These are phyloP conservation scores for Cataglyphis altisquamis DNA, from an alignment of 2,888 invertebrate species.

Conservation along the genomic window DNA sequence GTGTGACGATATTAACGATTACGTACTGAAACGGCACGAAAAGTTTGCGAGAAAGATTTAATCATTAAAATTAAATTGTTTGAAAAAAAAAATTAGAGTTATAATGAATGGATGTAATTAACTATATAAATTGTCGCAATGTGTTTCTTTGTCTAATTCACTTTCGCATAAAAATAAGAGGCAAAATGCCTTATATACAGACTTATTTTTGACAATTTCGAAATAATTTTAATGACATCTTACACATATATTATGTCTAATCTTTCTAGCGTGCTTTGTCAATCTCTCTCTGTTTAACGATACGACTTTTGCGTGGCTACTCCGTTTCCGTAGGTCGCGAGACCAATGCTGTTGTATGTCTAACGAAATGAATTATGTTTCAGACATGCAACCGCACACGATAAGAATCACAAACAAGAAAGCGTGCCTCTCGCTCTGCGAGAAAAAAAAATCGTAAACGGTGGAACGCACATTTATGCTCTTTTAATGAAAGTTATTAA, in stretches of 20 bases:
- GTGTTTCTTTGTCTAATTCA: not conserved
- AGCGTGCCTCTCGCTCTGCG: not conserved
- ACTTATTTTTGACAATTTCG: not conserved
- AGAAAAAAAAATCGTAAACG: conserved; percentile 7
- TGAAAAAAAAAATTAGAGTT: conserved; percentile 15
- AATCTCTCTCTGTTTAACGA: not conserved
- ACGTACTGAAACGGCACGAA: not conserved
- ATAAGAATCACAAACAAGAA: conserved; percentile 44
- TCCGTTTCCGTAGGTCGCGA: not conserved
- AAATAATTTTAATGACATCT: not conserved
- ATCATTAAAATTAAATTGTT: conserved; percentile 9
- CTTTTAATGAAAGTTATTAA: conserved; percentile 51
- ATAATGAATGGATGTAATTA: not conserved
- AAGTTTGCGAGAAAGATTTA: conserved; percentile 22
- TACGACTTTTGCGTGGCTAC: not conserved
- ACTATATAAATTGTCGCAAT: not conserved
- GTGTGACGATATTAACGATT: conserved; percentile 31
- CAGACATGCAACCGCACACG: not conserved
- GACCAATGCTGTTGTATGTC: not conserved
- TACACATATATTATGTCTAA: not conserved
- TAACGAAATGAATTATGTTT: conserved; percentile 6
- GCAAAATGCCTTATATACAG: not conserved
- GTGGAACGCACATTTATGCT: not conserved
- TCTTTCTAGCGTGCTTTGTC: not conserved
- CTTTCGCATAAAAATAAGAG: not conserved